These are phyloP conservation scores for Drosophila differens DNA, from an alignment of 2,888 invertebrate species.

Conservation along the genomic window DNA sequence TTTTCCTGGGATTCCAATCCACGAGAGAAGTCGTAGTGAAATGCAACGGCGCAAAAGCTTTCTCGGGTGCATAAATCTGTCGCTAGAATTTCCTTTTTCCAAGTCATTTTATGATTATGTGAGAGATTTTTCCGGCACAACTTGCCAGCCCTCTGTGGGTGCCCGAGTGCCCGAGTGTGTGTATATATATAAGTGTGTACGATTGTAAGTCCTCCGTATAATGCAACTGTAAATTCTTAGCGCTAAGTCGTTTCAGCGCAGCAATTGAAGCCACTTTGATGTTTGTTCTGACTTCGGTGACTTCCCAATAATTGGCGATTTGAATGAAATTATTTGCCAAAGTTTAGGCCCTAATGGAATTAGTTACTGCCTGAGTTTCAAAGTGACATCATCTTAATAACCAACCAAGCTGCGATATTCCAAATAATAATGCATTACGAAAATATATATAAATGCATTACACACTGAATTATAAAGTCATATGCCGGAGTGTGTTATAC, in stretches of 20 bases:
- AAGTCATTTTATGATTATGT: conserved; percentile 80
- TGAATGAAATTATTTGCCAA: conserved; percentile 32
- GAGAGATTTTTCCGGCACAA: conserved; percentile 77
- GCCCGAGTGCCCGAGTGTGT: conserved; percentile 2
- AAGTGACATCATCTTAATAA: conserved; percentile 1
- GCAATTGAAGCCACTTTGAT: conserved; percentile 73
- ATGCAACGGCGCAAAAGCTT: conserved; percentile 74
- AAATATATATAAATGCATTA: not conserved
- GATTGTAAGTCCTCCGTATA: conserved; percentile 45
- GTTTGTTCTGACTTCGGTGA: conserved; percentile 64
- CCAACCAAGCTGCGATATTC: not conserved
- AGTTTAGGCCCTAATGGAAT: conserved; percentile 25
- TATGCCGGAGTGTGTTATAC: not conserved
- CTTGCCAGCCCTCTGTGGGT: conserved; percentile 53
- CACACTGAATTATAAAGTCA: not conserved
- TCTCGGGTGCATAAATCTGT: conserved; percentile 77
- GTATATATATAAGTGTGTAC: conserved; percentile 5
- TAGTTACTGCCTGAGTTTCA: conserved; percentile 22
- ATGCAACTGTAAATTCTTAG: conserved; percentile 71
- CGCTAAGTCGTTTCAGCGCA: conserved; percentile 59
- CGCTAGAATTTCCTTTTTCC: conserved; percentile 75
- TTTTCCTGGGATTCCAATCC: conserved; percentile 20
- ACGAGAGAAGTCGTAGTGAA: conserved; percentile 35
- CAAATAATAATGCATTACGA: not conserved
- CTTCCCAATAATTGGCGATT: conserved; percentile 63